A percentile compares a stretch with the other conserved stretches of the same genome.
Conservation (phyloP, 2,888 invertebrate species). For the Zygothrica quintamaculata region DNA sequence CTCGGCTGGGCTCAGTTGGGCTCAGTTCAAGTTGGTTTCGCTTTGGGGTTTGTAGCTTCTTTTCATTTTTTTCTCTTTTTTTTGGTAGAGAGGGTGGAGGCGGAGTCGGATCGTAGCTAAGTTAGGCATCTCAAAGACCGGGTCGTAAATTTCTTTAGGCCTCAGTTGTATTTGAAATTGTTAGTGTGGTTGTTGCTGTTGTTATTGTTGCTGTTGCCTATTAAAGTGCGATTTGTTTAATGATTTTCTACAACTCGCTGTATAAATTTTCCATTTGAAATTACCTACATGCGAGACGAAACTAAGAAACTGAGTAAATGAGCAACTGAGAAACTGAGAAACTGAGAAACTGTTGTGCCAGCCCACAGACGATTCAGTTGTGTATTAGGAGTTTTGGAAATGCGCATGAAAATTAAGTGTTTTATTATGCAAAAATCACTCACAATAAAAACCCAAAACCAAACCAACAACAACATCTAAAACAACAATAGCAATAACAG, state of each 20-base stretch:
- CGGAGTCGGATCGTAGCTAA: no score
- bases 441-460: conserved; percentile 32
- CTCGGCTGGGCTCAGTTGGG: conserved; percentile 19
- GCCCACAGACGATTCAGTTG: conserved; percentile 56
- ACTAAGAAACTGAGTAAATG: conserved; percentile 36
- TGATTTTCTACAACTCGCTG: conserved; percentile 79
- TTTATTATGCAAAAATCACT: conserved; percentile 82
- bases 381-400: conserved; percentile 67
- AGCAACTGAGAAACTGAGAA: conserved; percentile 19
- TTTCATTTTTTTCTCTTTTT: no score
- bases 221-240: conserved; percentile 83
- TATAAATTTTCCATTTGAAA: conserved; percentile 81
- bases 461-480: conserved; percentile 6
- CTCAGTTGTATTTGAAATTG: conserved; percentile 39
- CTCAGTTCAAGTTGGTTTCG: conserved; percentile 55
- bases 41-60: conserved; percentile 31
- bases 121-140: conserved; percentile 34
- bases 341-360: conserved; percentile 10
- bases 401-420: conserved; percentile 82
- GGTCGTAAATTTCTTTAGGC: conserved; percentile 71
- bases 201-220: conserved; percentile 60
- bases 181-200: conserved; percentile 30
- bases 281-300: conserved; percentile 69
- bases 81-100: conserved; percentile 26
- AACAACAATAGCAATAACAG: conserved; percentile 5